Base-by-base conservation (phyloP, 1,140 invertebrate species). In the Pseudoatta argentina region DNA sequence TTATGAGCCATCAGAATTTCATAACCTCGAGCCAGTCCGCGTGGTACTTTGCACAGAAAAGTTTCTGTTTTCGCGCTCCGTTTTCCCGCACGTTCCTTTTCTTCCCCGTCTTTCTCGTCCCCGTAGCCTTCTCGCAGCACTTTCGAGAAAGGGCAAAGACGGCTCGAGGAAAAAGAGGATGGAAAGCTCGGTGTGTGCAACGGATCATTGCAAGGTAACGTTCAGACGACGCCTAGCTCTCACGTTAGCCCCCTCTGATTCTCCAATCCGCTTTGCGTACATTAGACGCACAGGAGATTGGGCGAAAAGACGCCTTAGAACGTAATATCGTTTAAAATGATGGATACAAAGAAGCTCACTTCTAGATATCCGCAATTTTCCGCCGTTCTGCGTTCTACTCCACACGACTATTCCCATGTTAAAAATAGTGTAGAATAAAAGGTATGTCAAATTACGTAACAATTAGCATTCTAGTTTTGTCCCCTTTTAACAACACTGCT, bases 1-100 rank as follows among this genome's bases (percentile, higher is more conserved):
- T 95, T 95, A 95, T 95, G 95, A 95, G 94, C 94, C 94, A 95
- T 95, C 95, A 95, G 94, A 95, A 95, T 95, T 95, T 95, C 95
- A 95, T 95, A 95, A 95, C 94, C 94, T 94, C 94, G 93, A 95
- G 95, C 94, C 95, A 95, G 95, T 95, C 94, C 94, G 94, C 94
- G 94, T 95, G 94, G 94, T 95, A 95, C 95, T 95, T 95, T 95
- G 94, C 95, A 93, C 94, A 93, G 93, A 95, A 95, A 95, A 95
- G 93, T 95, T 95, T 95, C 76, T 90, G 75, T 87, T 78, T 59
- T 88, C 91, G 89, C 91, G 89, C 91, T 92, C 88, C 86, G 86
- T 81, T 87, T 90, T 88, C 64, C 77, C 90, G 72, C 87, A 76
- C 63, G 72, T 48, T 75, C 86, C 76, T 81, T 88, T 87, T 90